A percentile compares a stretch with the other conserved stretches of the same genome.
phyloP scores from a whole-genome alignment of 2,113 vertebrate genomes.

The Opisthocomus hoazin region DNA sequence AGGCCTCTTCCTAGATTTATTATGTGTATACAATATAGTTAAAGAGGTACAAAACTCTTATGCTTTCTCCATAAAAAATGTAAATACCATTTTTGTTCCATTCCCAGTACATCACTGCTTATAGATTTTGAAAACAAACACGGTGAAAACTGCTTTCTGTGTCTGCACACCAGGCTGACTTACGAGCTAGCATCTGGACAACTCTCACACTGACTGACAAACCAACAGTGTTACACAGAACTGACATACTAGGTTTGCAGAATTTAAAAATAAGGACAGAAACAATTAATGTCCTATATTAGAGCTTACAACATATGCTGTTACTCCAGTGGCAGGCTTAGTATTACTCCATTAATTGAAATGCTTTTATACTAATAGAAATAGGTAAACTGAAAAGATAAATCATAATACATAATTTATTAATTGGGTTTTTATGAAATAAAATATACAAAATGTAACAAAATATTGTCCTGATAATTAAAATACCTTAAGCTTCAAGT shows the following conservation, averaged over 20 bases:
- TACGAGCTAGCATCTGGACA: neutral
- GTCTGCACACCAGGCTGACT: neutral
- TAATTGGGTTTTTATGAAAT: neutral
- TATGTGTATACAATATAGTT: neutral
- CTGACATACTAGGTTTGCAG: accelerated
- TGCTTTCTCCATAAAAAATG: neutral
- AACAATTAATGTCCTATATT: neutral
- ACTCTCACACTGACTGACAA: neutral
- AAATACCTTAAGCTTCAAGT: neutral
- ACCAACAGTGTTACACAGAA: neutral
- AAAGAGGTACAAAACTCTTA: neutral
- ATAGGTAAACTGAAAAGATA: neutral
- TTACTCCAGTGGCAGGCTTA: neutral
- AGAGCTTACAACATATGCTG: neutral
- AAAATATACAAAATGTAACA: neutral
- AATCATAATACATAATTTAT: neutral
- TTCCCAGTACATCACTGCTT: neutral
- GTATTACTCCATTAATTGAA: neutral
- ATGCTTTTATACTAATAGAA: neutral
- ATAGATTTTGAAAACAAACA: neutral
- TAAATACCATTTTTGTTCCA: neutral
- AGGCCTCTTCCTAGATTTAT: neutral
- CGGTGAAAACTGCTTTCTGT: neutral
- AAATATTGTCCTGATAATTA: neutral
- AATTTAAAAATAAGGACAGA: neutral